Evolutionary conservation across 2,888 invertebrate species (phyloP).

Genomic region (Perdita meconis): DNA sequence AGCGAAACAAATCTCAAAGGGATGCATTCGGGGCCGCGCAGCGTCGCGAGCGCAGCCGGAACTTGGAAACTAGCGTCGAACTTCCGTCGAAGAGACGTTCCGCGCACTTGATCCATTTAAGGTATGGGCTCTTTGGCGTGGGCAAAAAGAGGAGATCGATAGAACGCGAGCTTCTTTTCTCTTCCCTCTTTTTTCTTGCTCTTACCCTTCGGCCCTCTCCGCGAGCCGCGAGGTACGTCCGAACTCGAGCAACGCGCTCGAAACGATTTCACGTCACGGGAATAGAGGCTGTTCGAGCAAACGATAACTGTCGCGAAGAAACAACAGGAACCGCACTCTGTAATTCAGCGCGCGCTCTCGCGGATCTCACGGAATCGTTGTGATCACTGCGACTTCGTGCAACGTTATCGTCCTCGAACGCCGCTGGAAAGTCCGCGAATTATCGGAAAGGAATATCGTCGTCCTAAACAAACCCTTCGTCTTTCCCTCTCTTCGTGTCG

Average conservation of each 20-base stretch:
- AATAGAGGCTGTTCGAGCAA: conserved; percentile 60
- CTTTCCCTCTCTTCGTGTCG: no score
- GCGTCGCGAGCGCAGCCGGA: conserved; percentile 30
- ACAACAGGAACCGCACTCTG: conserved; percentile 39
- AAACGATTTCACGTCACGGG: conserved; percentile 56
- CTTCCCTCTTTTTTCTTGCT: not conserved
- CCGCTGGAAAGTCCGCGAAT: conserved; percentile 31
- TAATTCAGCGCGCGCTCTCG: conserved; percentile 50
- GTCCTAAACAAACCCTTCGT: no score
- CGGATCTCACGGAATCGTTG: conserved; percentile 45
- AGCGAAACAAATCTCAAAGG: conserved; percentile 58
- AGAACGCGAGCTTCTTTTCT: conserved; percentile 18
- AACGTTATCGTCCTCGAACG: conserved; percentile 55
- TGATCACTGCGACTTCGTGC: conserved; percentile 36
- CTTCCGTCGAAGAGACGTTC: conserved; percentile 53
- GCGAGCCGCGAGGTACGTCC: conserved; percentile 5
- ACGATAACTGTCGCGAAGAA: conserved; percentile 56
- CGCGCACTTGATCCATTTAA: conserved; percentile 67
- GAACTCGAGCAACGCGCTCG: conserved; percentile 39
- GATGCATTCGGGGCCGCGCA: conserved; percentile 3
- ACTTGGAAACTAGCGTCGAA: conserved; percentile 22
- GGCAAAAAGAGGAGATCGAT: conserved; percentile 66
- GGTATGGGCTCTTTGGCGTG: conserved; percentile 55
- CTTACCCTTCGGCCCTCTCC: no score
- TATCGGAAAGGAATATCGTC: conserved; percentile 53